Evolutionary conservation across 92 coral and sea anemone genomes (phyloP), one percentile per base, ranked within the genome.

Genomic region (Epizoanthus illoricatus): DNA sequence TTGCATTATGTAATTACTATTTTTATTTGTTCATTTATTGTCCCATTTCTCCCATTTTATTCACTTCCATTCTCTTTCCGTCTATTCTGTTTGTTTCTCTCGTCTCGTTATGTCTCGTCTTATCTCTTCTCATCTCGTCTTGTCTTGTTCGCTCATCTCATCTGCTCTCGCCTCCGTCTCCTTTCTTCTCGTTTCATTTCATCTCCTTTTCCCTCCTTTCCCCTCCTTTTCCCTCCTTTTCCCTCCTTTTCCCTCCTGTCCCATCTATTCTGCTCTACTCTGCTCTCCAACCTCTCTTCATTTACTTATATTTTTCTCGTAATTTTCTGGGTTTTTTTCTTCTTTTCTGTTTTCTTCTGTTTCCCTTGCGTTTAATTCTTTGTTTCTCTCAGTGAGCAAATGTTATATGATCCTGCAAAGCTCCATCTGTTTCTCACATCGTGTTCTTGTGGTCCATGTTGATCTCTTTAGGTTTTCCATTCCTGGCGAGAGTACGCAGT

Each of bases 401-500:
- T 28, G n/a, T 0, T 49, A 17, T 69, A 17, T n/a, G 6, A 23
- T 42, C 43, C 58, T 74, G 39, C 13, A 6, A 20, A 54, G 18
- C 10, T 10, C 65, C 28, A n/a, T 24, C 43, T 24, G 19, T 45
- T 69, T 18, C 73, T 13, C 56, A 52, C 15, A 5, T 11, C 56
- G 10, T 52, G 56, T 9, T 52, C 56, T 11, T 2, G 56, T 52
- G 56, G 10, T 68, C 33, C 66, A 18, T 67, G 28, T 67, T 36
- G 15, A 62, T 52, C 11, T 55, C 55, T 76, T 45, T 70, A 93
- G 97, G 75, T 84, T 58, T 85, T 93, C 9, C 33, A 69, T 17
- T 60, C 75, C 39, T 93, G 97, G 97, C 88, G 89, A 58, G 87
- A 80, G 42, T 93, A 86, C 60, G 81, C 94, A 1, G 82, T 85